Base-by-base conservation (phyloP, 2,113 vertebrate genomes). In the Tychaedon coryphoeus region DNA sequence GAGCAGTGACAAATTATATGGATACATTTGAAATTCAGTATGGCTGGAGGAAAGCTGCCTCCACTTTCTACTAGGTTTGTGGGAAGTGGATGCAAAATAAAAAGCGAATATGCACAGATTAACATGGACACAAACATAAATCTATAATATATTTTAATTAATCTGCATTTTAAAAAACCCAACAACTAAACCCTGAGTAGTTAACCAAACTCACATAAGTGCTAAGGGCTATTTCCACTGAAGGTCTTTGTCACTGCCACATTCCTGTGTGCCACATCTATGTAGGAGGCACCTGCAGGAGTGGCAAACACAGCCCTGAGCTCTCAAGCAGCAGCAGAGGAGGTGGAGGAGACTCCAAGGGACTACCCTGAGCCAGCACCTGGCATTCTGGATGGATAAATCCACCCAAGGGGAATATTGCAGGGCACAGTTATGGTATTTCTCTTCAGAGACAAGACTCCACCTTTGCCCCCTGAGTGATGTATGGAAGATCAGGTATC, bases 21-120 rank as follows among this genome's bases (percentile, higher is more conserved):
- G 66, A 77, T 96, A 83, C 10, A 51, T 67, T 86, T 92, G 81
- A 95, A 93, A 94, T 92, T 89, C 88, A 86, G 62, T 31, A 70
- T 87, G 77, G 19, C 34, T 91, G 51, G 14, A 13, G 82, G 12
- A 93, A 95, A 78, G 53, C 60, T 94, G 86, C 76, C 73, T 90
- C 71, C n/a, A 22, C 31, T 95, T 96, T 87, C 48, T 95, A 31
- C 42, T 34, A 43, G 2, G 5, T 88, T 75, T 79, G 34, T 50
- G 70, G 48, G 62, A 95, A 94, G 42, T 33, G 10, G 53, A 62
- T 85, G 42, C 42, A 91, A 89, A 92, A 62, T 36, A 78, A 73
- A 91, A 76, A 51, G 23, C 40, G 61, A 76, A 54, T 10, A 50
- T 36, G 36, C 48, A 74, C n/a, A 69, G 16, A 82, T 61, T 86